Percentiles rank a stretch among this genome's conserved stretches.
These are phyloP conservation scores for Drosophila pseudoananassae DNA, from an alignment of 1,140 invertebrate species.

Conservation along the genomic window DNA sequence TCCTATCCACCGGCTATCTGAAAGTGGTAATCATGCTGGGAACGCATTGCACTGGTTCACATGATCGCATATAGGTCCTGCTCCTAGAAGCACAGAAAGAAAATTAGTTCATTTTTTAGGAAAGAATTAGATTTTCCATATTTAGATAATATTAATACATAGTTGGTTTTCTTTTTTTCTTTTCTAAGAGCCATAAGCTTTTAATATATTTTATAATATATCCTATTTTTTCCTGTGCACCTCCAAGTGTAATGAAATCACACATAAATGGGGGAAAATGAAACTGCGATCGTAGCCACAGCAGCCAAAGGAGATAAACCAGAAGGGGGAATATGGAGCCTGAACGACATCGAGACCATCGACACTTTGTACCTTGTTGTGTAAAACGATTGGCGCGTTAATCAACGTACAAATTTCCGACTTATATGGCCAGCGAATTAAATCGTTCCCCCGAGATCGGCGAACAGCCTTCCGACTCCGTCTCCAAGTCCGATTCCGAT, in stretches of 20 bases:
- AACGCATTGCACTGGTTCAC: slow-evolving; percentile 60
- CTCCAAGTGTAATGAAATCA: slow-evolving; percentile 75
- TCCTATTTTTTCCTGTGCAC: slow-evolving; percentile 2
- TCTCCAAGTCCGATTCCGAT: not conserved
- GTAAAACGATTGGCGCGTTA: slow-evolving; percentile 82
- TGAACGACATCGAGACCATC: slow-evolving; percentile 50
- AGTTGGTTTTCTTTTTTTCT: no score
- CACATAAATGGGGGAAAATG: slow-evolving; percentile 53
- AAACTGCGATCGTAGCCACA: slow-evolving; percentile 18
- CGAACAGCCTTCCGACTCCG: not conserved
- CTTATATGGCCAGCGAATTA: slow-evolving; percentile 80
- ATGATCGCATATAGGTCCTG: slow-evolving; percentile 35
- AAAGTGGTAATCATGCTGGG: slow-evolving; percentile 75
- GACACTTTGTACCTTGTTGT: slow-evolving; percentile 77
- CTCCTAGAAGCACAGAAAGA: slow-evolving; percentile 37
- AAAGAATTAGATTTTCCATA: not conserved
- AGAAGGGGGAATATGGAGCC: not conserved
- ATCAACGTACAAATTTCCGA: slow-evolving; percentile 81
- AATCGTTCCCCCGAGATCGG: slow-evolving; percentile 78
- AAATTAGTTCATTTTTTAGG: not conserved
- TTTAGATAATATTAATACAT: no score
- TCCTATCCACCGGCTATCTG: slow-evolving; percentile 52
- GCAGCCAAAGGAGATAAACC: not conserved
- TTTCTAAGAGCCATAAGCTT: no score
- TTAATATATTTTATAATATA: no score